Percentiles rank a stretch among this genome's conserved stretches.
These are phyloP conservation scores for Arizona elegans DNA, from an alignment of 2,113 vertebrate genomes.

Conservation along the genomic window DNA sequence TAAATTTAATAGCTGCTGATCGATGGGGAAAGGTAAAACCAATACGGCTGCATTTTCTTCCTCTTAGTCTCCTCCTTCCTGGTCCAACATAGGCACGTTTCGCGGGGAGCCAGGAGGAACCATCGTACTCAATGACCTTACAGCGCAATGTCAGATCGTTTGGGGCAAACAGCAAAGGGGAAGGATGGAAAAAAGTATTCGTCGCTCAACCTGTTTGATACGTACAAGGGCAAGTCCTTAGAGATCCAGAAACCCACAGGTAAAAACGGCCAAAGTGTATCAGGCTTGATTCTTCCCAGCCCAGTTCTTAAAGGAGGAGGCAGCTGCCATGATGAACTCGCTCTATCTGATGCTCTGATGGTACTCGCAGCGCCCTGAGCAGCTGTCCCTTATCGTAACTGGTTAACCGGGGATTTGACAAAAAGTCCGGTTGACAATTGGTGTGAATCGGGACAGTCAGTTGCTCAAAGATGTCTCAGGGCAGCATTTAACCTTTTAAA, in stretches of 20 bases:
- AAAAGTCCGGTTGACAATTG: no score
- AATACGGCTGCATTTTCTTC: not conserved
- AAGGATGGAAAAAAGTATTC: conserved; percentile 99
- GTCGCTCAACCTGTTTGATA: conserved; percentile 98
- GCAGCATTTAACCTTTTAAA: not conserved
- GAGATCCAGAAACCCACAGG: conserved; percentile 95
- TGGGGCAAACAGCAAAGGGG: conserved; percentile 98
- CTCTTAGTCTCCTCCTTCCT: conserved; percentile 14
- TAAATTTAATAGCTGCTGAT: not conserved
- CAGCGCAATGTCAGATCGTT: conserved; percentile 98
- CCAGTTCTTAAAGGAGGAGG: not conserved
- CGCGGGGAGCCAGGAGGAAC: conserved; percentile 83
- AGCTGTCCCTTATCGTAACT: not conserved
- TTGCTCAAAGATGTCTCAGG: not conserved
- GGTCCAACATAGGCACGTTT: conserved; percentile 61
- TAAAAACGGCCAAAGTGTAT: conserved; percentile 62
- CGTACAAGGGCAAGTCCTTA: conserved; percentile 97
- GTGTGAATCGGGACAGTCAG: not conserved
- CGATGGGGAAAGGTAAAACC: not conserved
- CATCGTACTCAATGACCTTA: conserved; percentile 98
- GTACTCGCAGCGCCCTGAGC: conserved; percentile 36
- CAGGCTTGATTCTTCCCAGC: not conserved
- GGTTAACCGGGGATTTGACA: not conserved
- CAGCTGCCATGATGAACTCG: conserved; percentile 10
- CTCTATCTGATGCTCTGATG: conserved; percentile 11